Conservation (phyloP, 2,113 vertebrate species). For the Cranoglanis bouderius region DNA sequence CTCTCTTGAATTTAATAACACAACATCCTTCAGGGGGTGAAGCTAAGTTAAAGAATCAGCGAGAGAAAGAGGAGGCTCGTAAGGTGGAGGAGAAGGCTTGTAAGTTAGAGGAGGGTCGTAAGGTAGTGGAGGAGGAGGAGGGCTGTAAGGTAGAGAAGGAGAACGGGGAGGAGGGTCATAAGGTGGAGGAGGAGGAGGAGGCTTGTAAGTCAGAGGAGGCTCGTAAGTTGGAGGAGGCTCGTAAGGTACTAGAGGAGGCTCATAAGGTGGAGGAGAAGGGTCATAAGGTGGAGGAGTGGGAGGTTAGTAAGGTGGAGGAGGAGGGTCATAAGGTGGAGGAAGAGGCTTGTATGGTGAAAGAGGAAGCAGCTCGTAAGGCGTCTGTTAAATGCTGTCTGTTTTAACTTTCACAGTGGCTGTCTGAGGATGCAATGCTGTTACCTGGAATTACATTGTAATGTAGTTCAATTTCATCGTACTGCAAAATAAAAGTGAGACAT, state of each 20-base stretch:
- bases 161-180: not conserved
- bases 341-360: not conserved
- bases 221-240: not conserved
- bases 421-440: no score
- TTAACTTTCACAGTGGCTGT: not conserved
- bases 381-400: not conserved
- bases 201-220: not conserved
- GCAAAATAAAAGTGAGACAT: no score
- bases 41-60: no score
- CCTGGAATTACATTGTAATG: not conserved
- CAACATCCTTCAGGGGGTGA: no score
- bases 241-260: not conserved
- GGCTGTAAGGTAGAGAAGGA: not conserved
- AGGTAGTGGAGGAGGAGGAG: not conserved
- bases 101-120: not conserved
- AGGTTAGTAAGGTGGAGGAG: not conserved
- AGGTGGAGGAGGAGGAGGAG: not conserved
- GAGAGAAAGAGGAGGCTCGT: not conserved
- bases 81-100: not conserved
- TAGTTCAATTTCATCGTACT: not conserved
- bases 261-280: not conserved
- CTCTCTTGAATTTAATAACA: no score
- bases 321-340: not conserved
- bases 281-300: no score
- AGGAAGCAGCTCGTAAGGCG: not conserved